Percentiles rank a stretch among this genome's conserved stretches.
phyloP scores from a whole-genome alignment of 2,888 invertebrate genomes.

The Pristionchus exspectatus region DNA sequence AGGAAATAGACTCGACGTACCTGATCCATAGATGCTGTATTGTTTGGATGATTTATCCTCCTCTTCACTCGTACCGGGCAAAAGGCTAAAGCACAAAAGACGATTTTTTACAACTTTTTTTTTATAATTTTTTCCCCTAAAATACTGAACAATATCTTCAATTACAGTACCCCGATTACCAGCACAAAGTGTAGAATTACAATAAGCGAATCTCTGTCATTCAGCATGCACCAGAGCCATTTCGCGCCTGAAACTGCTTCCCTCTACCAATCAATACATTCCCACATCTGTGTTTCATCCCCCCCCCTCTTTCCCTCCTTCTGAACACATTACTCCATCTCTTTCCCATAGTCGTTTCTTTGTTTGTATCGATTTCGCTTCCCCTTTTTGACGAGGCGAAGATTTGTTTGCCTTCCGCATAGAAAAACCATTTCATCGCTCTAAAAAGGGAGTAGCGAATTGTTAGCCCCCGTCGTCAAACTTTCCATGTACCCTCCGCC shows the following conservation, averaged over 20 bases:
- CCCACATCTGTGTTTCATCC: conserved; percentile 27
- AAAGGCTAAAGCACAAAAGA: no score
- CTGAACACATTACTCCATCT: conserved; percentile 43
- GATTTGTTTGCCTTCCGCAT: conserved; percentile 37
- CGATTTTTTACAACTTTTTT: no score
- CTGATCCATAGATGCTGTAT: no score
- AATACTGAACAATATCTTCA: no score
- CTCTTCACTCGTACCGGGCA: no score
- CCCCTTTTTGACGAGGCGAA: conserved; percentile 8
- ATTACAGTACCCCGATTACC: not conserved
- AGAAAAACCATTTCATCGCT: conserved; percentile 39
- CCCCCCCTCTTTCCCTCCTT: not conserved
- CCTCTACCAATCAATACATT: not conserved
- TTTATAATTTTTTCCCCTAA: no score
- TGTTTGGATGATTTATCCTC: no score
- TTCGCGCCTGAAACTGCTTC: not conserved
- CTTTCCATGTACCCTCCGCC: not conserved
- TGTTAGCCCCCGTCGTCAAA: conserved; percentile 40
- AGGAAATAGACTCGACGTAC: no score
- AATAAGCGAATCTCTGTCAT: not conserved
- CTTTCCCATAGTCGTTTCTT: conserved; percentile 24
- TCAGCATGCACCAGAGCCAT: not conserved
- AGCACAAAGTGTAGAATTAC: no score
- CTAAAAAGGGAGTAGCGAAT: conserved; percentile 2
- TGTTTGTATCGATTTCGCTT: conserved; percentile 45